Percentiles rank a stretch among this genome's conserved stretches.
Evolutionary conservation across 2,888 invertebrate genomes (phyloP).

Genomic region (Stramonita haemastoma): DNA sequence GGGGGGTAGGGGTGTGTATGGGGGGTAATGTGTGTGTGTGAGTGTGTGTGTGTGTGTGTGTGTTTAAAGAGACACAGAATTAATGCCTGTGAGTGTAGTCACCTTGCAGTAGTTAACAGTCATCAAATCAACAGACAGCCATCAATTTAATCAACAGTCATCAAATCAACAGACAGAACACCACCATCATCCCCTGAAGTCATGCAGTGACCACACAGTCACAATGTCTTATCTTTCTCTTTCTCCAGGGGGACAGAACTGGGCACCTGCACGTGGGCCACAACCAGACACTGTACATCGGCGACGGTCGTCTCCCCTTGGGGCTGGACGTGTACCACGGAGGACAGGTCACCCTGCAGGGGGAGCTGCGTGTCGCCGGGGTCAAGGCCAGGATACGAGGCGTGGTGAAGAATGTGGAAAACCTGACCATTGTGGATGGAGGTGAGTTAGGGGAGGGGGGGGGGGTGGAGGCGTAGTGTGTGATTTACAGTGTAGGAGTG

Average conservation of each 20-base stretch:
- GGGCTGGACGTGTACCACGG: slow-evolving; percentile 61
- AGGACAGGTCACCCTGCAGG: slow-evolving; percentile 59
- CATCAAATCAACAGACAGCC: too few relatives aligned
- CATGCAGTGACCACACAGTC: too few relatives aligned
- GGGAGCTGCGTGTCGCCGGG: slow-evolving; percentile 63
- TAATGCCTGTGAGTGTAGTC: too few relatives aligned
- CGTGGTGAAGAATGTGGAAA: slow-evolving; percentile 62
- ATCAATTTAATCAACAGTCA: too few relatives aligned
- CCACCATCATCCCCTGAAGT: too few relatives aligned
- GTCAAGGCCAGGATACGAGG: slow-evolving; percentile 62
- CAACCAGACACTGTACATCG: slow-evolving; percentile 62
- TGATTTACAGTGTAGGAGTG: too few relatives aligned
- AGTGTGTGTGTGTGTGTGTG: too few relatives aligned
- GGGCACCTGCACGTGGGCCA: slow-evolving; percentile 62
- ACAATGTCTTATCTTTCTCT: neutral
- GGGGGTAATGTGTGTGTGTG: neutral
- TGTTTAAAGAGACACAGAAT: too few relatives aligned
- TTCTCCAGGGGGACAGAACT: slow-evolving; percentile 54
- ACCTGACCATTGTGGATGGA: slow-evolving; percentile 65
- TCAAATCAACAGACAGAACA: too few relatives aligned
- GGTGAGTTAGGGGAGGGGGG: slow-evolving; percentile 48
- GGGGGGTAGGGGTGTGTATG: neutral
- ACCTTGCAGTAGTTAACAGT: too few relatives aligned
- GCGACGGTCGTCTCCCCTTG: slow-evolving; percentile 58
- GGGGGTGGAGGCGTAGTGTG: too few relatives aligned